Percentiles rank a stretch among this genome's conserved stretches.
These are phyloP conservation scores for Gari tellinella DNA, from an alignment of 2,888 invertebrate genomes.

Conservation along the genomic window DNA sequence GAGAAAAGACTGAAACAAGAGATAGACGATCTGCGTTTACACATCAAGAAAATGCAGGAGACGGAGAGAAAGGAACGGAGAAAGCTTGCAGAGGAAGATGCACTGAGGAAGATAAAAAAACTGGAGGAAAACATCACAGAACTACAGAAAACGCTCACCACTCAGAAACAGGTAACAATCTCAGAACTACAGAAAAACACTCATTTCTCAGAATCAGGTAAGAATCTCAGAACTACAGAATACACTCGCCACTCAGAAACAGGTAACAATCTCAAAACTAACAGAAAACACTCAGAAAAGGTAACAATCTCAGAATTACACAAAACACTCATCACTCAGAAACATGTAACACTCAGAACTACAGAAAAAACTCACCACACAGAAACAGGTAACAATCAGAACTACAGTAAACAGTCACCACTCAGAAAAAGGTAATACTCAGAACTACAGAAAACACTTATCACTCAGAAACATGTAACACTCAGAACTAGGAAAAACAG, in stretches of 20 bases:
- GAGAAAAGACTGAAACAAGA: slow-evolving; percentile 96
- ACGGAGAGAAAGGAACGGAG: slow-evolving; percentile 94
- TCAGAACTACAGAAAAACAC: no score
- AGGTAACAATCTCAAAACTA: slow-evolving; percentile 96
- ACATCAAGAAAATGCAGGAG: slow-evolving; percentile 88
- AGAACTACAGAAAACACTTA: no score
- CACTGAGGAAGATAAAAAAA: slow-evolving; percentile 95
- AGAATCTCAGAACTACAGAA: no score
- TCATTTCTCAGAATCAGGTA: not conserved
- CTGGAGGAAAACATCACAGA: slow-evolving; percentile 97
- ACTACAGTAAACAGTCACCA: no score
- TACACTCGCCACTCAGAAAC: no score
- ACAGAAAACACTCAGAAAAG: no score
- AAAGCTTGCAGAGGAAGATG: slow-evolving; percentile 97
- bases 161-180: slow-evolving; percentile 92
- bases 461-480: no score
- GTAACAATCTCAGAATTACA: no score
- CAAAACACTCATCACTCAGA: no score
- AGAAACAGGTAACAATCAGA: slow-evolving; percentile 92
- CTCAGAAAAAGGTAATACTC: no score
- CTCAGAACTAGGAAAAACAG: no score
- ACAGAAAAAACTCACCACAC: slow-evolving; percentile 91
- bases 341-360: no score
- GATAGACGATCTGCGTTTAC: slow-evolving; percentile 91
- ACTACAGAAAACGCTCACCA: slow-evolving; percentile 91